Base-by-base conservation (phyloP, 2,797 vertebrate genomes). In the Ceryle rudis region DNA sequence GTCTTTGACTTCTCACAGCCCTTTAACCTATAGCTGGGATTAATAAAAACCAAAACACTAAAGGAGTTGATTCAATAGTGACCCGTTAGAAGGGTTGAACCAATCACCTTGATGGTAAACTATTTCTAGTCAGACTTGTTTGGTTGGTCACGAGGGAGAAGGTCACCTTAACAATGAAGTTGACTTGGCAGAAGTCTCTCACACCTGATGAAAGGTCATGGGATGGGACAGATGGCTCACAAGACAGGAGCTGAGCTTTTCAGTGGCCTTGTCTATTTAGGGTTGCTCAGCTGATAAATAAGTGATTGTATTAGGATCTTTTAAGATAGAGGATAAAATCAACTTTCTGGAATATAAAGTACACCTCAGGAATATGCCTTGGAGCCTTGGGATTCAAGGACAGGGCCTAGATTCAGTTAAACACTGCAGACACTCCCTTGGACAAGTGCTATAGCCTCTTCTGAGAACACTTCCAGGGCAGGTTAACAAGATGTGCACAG, bases 161-260 rank as follows among this genome's bases (percentile, higher is more conserved):
- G 88, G 95, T 96, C 90, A 93, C 86, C 70, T 92, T 94, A 89
- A 88, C 66, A 72, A 29, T 72, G 80, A 39, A 80, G 88, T 72
- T 58, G 55, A 20, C 73, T 93, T 93, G 86, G 66, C 86, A 73
- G 41, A 60, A 83, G 85, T 84, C 91, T 71, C 60, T 93, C 8
- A 47, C 70, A 55, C 58, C 54, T 72, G 77, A 33, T 91, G 49
- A 46, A 47, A 88, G 75, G 66, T 81, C 47, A 42, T 23, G 80
- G 75, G 72, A 62, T 14, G 1, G 41, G 46, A 54, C 86, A 81
- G 58, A 55, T 72, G 70, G 66, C 51, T 72, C 4, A 3, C 25
- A 21, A 51, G 44, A 69, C 52, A 11, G 46, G 72, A 71, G 19
- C 69, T 81, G 42, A 47, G 57, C 3, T 46, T 41, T 78, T 46